Conservation (phyloP, 2,888 invertebrate genomes). For the Lepidocyrtoides sp. region DNA sequence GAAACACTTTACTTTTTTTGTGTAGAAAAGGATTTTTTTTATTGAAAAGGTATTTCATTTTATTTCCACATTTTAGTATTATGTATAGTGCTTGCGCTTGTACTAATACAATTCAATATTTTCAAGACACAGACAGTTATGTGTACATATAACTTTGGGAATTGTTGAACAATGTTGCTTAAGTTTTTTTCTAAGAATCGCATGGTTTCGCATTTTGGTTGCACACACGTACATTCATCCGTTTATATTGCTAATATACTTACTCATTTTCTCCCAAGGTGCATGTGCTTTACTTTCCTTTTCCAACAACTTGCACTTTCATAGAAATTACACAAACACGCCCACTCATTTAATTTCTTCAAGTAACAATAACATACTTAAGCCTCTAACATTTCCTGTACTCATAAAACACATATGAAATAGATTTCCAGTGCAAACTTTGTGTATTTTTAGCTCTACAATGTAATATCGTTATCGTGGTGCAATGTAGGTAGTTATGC, state of each 20-base stretch:
- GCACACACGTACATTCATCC: not conserved
- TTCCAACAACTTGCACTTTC: not conserved
- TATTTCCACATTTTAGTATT: slow-evolving; percentile 24
- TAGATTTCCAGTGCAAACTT: slow-evolving; percentile 53
- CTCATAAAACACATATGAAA: not conserved
- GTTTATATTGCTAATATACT: not conserved
- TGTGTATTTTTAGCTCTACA: not conserved
- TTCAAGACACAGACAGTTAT: slow-evolving; percentile 58
- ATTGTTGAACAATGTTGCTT: slow-evolving; percentile 1
- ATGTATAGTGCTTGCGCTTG: slow-evolving; percentile 34
- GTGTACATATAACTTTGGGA: slow-evolving; percentile 47
- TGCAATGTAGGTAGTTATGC: not conserved
- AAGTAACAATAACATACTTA: not conserved
- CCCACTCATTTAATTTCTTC: not conserved
- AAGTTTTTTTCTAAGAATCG: slow-evolving; percentile 12
- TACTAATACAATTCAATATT: slow-evolving; percentile 54
- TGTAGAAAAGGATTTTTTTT: not conserved
- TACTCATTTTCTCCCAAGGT: not conserved
- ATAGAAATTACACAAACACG: not conserved
- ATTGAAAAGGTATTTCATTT: slow-evolving; percentile 50
- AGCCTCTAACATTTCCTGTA: too few relatives aligned
- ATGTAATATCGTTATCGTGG: not conserved
- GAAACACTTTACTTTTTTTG: not conserved
- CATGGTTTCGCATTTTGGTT: not conserved
- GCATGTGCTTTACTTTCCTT: not conserved